Percentiles rank a stretch among this genome's conserved stretches.
Evolutionary conservation across 2,888 invertebrate species (phyloP).

Genomic region (Euzetes globulus): DNA sequence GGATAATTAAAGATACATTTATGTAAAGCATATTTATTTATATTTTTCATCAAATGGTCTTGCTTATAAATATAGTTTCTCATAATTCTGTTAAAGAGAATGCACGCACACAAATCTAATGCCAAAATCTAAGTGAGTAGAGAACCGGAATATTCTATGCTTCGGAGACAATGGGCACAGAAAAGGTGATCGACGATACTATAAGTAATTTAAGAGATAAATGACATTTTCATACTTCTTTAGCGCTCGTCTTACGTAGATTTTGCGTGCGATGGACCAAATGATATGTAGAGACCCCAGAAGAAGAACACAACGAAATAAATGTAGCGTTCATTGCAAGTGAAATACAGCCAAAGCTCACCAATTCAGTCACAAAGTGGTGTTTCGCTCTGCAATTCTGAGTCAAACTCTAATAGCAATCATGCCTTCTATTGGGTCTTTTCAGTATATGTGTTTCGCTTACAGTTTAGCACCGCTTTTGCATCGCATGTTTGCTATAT

Average conservation of each 20-base stretch:
- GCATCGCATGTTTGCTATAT: slow-evolving; percentile 7
- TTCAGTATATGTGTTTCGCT: neutral
- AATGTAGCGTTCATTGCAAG: slow-evolving; percentile 12
- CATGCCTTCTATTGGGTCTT: neutral
- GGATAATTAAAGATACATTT: slow-evolving; percentile 22
- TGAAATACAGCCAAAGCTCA: neutral
- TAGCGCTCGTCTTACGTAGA: slow-evolving; percentile 13
- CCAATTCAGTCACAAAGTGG: neutral
- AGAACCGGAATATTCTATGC: neutral
- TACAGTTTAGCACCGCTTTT: neutral
- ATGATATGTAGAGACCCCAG: neutral
- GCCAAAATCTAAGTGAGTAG: neutral
- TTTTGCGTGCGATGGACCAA: slow-evolving; percentile 2
- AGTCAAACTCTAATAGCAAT: neutral
- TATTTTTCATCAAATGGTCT: neutral
- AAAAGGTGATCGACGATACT: neutral
- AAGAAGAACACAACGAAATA: slow-evolving; percentile 10
- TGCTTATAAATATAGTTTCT: neutral
- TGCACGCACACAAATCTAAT: neutral
- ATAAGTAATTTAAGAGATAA: slow-evolving; percentile 21
- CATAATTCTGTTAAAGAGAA: neutral
- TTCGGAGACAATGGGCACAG: neutral
- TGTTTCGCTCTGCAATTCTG: neutral
- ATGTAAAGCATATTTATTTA: slow-evolving; percentile 1
- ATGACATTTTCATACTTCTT: slow-evolving; percentile 26